Evolutionary conservation across 2,888 invertebrate species (phyloP), one percentile per base, ranked within the genome.

Genomic region (Leucophenga montana): DNA sequence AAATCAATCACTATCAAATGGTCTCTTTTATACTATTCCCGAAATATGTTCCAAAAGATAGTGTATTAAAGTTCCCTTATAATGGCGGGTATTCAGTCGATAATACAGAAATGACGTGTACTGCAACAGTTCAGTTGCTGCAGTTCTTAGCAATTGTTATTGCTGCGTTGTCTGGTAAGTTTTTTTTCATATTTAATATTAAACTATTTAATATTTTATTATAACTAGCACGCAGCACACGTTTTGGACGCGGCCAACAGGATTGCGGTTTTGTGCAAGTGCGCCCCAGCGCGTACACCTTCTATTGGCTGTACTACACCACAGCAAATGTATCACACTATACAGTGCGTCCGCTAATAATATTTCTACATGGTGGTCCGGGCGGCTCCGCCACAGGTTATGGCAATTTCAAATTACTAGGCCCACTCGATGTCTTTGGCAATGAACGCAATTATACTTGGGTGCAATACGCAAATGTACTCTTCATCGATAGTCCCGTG

Each of bases 251-350:
- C 13, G 50, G 16, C 11, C 16, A 50, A 50, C 50, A 50, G 16
- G 2, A 1, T 16, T 50, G 50, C 11, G 50, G 50, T 13, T 50
- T 50, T 18, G n/a, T n/a, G 9, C 5, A 50, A 11, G 50, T 50
- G 16, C n/a, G 50, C 6, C 50, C 50, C 2, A 13, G n/a, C 4
- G 50, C 50, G 2, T 18, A 50, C 18, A 50, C 18, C 1, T 50
- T 50, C 50, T 50, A 50, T 50, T 50, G 50, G 50, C 50, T 50
- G n/a, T 50, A 50, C 16, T 50, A 50, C 50, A 50, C 50, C 1
- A 18, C 50, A 16, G 50, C n/a, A 18, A 50, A 50, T 50, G 50
- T 50, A 3, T 1, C 16, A 4, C 50, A 50, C 16, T 50, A 8
- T 6, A 50, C 50, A 4, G 50, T 11, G 1, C 6, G 16, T 1